Conservation (phyloP, 2,797 vertebrate genomes). For the Molothrus ater region DNA sequence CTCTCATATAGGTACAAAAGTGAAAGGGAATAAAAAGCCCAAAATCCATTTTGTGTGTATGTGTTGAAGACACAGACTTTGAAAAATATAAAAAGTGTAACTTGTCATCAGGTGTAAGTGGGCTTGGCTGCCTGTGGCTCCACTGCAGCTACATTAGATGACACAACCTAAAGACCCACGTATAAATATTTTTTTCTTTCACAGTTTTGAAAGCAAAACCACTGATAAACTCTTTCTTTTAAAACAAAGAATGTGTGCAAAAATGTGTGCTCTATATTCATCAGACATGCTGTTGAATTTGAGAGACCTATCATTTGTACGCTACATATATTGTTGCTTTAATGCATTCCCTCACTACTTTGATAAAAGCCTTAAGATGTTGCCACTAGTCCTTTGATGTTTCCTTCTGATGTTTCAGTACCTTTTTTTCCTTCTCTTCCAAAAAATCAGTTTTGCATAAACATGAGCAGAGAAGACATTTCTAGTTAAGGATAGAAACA, state of each 20-base stretch:
- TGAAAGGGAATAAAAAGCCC: not conserved
- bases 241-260: conserved; percentile 49
- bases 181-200: not conserved
- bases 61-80: not conserved
- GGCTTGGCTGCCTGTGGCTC: not conserved
- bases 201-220: not conserved
- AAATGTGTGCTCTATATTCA: conserved; percentile 62
- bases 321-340: conserved; percentile 76
- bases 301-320: conserved; percentile 68
- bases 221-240: not conserved
- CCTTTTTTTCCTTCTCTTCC: conserved; percentile 55
- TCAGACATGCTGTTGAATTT: conserved; percentile 65
- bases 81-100: not conserved
- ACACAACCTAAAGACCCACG: not conserved
- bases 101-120: not conserved
- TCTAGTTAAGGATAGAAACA: conserved; percentile 68
- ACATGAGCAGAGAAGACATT: conserved; percentile 72
- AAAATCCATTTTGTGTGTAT: not conserved
- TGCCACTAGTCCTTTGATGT: conserved; percentile 93
- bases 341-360: conserved; percentile 96
- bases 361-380: conserved; percentile 98
- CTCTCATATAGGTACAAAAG: not conserved
- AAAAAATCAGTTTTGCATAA: conserved; percentile 77
- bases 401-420: conserved; percentile 79
- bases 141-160: not conserved